These are phyloP conservation scores for Xerus rutilus DNA, from an alignment of 2,797 vertebrate genomes.

Conservation along the genomic window DNA sequence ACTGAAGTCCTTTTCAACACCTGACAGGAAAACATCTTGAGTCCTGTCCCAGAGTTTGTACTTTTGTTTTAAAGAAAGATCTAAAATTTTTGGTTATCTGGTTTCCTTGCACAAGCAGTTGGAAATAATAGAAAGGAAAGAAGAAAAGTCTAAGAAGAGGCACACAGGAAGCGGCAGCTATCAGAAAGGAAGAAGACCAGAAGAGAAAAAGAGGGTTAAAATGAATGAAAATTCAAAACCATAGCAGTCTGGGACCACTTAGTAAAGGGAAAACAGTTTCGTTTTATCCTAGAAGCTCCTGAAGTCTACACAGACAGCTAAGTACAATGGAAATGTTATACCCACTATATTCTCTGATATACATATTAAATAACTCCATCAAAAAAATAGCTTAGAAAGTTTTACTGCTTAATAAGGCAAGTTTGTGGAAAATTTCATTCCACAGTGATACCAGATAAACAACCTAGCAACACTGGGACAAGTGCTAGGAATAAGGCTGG, in stretches of 20 bases:
- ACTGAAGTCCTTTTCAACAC: not conserved
- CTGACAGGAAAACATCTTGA: not conserved
- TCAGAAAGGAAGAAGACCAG: not conserved
- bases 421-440: constrained; percentile 11
- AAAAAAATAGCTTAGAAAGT: constrained; percentile 33
- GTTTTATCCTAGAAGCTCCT: not conserved
- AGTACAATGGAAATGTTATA: not conserved
- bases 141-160: not conserved
- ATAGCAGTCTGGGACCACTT: not conserved
- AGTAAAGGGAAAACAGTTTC: constrained; percentile 37
- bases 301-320: constrained; percentile 35
- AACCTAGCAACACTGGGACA: not conserved
- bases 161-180: not conserved
- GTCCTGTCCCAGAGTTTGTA: not conserved
- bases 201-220: not conserved
- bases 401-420: constrained; percentile 68
- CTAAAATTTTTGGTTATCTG: not conserved
- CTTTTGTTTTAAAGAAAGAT: constrained; percentile 3
- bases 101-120: constrained; percentile 53
- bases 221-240: not conserved
- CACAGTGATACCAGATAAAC: not conserved
- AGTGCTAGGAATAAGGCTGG: not conserved
- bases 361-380: constrained; percentile 36
- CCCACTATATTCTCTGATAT: not conserved
- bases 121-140: constrained; percentile 41